These are phyloP conservation scores for Eidolon dupreanum DNA, from an alignment of 2,797 vertebrate genomes.

Conservation along the genomic window DNA sequence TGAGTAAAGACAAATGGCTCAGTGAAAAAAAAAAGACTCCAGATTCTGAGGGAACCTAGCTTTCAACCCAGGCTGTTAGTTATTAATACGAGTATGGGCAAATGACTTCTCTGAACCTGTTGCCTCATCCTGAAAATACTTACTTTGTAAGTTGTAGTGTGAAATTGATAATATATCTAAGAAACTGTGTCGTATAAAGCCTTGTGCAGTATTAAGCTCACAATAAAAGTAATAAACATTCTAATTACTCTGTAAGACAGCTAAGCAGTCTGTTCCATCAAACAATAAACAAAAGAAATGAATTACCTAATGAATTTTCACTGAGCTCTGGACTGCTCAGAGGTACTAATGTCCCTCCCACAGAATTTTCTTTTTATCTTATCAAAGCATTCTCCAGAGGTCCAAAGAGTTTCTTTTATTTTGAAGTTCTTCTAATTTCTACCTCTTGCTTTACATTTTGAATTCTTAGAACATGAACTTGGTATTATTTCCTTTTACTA, in stretches of 20 bases:
- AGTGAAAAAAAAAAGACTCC: background rate
- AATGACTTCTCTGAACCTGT: background rate
- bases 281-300: conserved; percentile 31
- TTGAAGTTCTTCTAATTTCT: conserved; percentile 39
- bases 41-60: background rate
- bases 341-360: background rate
- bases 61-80: background rate
- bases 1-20: background rate
- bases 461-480: conserved; percentile 14
- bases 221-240: background rate
- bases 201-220: background rate
- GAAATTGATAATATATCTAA: background rate
- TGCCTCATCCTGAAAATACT: background rate
- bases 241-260: background rate
- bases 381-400: conserved; percentile 15
- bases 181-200: background rate
- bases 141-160: background rate
- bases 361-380: background rate
- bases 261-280: background rate
- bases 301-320: background rate
- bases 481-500: background rate
- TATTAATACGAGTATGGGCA: background rate
- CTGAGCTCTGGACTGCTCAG: background rate
- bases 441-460: conserved; percentile 26
- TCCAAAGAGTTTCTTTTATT: conserved; percentile 18